Evolutionary conservation across 2,113 vertebrate species (phyloP), one percentile per base, ranked within the genome.

Genomic region (Hippocampus zosterae): DNA sequence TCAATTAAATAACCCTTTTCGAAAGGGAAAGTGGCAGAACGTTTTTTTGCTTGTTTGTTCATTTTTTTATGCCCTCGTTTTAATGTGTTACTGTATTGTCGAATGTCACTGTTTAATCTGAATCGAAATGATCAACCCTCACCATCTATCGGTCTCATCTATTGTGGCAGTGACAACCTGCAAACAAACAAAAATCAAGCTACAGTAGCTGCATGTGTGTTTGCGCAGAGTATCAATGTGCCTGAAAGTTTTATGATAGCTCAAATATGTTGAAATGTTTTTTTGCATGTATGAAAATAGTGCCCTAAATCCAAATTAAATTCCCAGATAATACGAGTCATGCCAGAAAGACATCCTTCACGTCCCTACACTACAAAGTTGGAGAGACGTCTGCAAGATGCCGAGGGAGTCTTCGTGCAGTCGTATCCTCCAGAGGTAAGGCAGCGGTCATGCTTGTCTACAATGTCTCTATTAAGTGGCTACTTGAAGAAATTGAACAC

Each of bases 281-380:
- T 19, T 50, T 21, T 50, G 48, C 48, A 21, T 15, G 23, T 57
- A 13, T 57, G 16, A 27, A 57, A n/a, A n/a, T 55, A 55, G 52
- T n/a, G 21, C 7, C 23, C 53, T 69, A 29, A 73, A 40, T 19
- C 3, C 2, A 1, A 33, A 52, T 59, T 76, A 0, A 33, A 2
- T 15, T 85, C 77, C 62, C 71, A 90, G 89, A 92, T 96, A 80
- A 84, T 83, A 16, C 84, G 81, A 2, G 89, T 95, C 65, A 79
- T 97, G 80, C 89, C 92, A 0, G 87, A 91, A 63, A 90, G 89
- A 72, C 95, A 97, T 75, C 95, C 94, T 0, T 95, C 95, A 18
- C 85, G 91, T 77, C 76, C 67, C 5, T 94, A 94, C 77, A 88
- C 88, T 0, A 67, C 82, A 0, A 89, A 93, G 41, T 76, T 97